Percentiles rank a stretch among this genome's conserved stretches.
These are phyloP conservation scores for Xenopus laevis DNA, from an alignment of 2,113 vertebrate genomes.

Conservation along the genomic window DNA sequence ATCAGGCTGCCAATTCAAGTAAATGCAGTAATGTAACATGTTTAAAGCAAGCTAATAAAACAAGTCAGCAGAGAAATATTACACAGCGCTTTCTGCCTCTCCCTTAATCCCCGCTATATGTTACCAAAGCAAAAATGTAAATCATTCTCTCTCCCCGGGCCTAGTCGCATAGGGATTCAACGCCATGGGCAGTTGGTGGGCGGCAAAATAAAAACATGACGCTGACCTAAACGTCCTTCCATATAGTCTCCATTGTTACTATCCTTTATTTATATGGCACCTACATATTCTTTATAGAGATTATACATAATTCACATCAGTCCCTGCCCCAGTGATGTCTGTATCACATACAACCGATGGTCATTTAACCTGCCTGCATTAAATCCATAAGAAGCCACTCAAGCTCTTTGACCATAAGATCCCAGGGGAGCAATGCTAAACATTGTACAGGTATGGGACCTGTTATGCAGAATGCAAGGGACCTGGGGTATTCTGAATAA, in stretches of 20 bases:
- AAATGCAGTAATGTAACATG: conserved; percentile 83
- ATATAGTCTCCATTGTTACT: neutral
- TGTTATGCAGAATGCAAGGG: too few relatives aligned
- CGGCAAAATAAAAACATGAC: conserved; percentile 36
- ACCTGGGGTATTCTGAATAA: too few relatives aligned
- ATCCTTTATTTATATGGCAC: too few relatives aligned
- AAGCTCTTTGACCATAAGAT: too few relatives aligned
- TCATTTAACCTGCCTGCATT: too few relatives aligned
- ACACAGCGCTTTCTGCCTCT: conserved; percentile 58
- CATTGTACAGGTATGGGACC: too few relatives aligned
- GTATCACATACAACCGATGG: too few relatives aligned
- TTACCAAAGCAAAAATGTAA: conserved; percentile 45
- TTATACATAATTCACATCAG: too few relatives aligned
- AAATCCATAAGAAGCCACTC: too few relatives aligned
- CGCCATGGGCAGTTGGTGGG: neutral
- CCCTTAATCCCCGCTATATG: conserved; percentile 42
- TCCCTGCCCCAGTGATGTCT: too few relatives aligned
- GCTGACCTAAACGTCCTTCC: conserved; percentile 46
- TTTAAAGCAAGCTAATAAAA: conserved; percentile 83
- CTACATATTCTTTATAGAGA: too few relatives aligned
- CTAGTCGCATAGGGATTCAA: conserved; percentile 53
- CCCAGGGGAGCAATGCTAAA: too few relatives aligned
- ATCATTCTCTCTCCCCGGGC: conserved; percentile 59
- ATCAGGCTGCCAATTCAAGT: conserved; percentile 90
- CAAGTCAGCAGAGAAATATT: conserved; percentile 82